Base-by-base conservation (phyloP, 2,113 vertebrate species). In the Seriola quinqueradiata region DNA sequence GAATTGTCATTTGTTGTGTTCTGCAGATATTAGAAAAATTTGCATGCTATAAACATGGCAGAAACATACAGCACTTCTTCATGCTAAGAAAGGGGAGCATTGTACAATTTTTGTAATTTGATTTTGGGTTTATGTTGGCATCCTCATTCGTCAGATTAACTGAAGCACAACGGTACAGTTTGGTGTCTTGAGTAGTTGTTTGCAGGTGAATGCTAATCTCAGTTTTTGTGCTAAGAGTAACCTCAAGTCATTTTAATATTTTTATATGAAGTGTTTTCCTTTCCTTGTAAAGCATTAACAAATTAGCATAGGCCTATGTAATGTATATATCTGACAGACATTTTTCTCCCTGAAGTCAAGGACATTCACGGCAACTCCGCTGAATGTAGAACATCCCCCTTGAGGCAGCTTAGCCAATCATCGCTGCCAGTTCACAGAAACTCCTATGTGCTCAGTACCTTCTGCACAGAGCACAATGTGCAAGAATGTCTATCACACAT, bases 381-480 rank as follows among this genome's bases (percentile, higher is more conserved):
- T 94, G 96, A 96, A 96, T 95, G 95, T 93, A 94, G 93, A 92
- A 92, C 96, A 92, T 93, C 95, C 92, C 94, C 95, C 65, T 74
- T 95, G 88, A 95, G 93, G 75, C 94, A 94, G 82, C 95, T 93
- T 85, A 94, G 90, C 83, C 95, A 94, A 81, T 95, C 96, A 85
- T 93, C 95, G 80, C 93, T 96, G 70, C 85, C 84, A 63, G 93
- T 94, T 76, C 93, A 94, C 91, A 96, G 93, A 95, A 96, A 86
- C 64, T 89, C 91, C 79, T 94, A 94, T 60, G 91, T 94, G 93
- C 93, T 93, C 70, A 93, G 95, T 93, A 94, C 94, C 93, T 99
- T 99, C 87, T 99, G 98, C 95, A 97, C 96, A 79, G 96, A 97
- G 90, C 95, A 96, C 58, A 99, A 99, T 86, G 92, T 99, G 81